Evolutionary conservation across 2,113 vertebrate genomes (phyloP), one percentile per base, ranked within the genome.

Genomic region (Paedocypris sp.): DNA sequence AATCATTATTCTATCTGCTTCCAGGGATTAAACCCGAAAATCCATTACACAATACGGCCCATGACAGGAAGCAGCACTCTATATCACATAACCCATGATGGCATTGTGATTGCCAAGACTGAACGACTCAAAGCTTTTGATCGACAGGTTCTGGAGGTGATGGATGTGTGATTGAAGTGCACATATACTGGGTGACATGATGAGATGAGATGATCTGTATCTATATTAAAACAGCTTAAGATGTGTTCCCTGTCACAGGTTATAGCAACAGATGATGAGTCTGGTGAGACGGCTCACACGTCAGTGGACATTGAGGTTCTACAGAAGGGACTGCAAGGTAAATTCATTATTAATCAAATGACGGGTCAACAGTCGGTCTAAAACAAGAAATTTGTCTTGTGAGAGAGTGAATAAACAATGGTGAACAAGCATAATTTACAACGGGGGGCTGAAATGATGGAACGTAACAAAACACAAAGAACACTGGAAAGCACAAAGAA

Each of bases 121-220:
- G 68, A 84, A 62, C 69, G 48, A 6, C 76, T 89, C 4, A 73
- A 4, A 0, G 75, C 79, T 10, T 70, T 62, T 1, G 72, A 85
- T 57, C 77, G 72, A 49, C 82, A 85, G 60, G 36, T 75, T 31
- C 58, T 89, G 1, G 76, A 87, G 83, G 87, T 86, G 59, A 69
- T 63, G 28, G n/a, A 8, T 10, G 11, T 48, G 12, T 22, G 5
- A n/a, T 9, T 35, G 11, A 51, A n/a, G 16, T n/a, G n/a, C n/a
- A 52, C 18, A 19, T n/a, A 13, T 36, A 36, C 31, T n/a, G n/a
- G n/a, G n/a, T n/a, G n/a, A n/a, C n/a, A n/a, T 62, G 16, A 31
- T 52, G 13, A n/a, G 13, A 15, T 49, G 35, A 15, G 6, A n/a
- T 35, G 3, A 9, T 9, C 35, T 10, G 31, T 39, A 7, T 26